Evolutionary conservation across 2,888 invertebrate genomes (phyloP), one percentile per base, ranked within the genome.

Genomic region (Bellardia bayeri): DNA sequence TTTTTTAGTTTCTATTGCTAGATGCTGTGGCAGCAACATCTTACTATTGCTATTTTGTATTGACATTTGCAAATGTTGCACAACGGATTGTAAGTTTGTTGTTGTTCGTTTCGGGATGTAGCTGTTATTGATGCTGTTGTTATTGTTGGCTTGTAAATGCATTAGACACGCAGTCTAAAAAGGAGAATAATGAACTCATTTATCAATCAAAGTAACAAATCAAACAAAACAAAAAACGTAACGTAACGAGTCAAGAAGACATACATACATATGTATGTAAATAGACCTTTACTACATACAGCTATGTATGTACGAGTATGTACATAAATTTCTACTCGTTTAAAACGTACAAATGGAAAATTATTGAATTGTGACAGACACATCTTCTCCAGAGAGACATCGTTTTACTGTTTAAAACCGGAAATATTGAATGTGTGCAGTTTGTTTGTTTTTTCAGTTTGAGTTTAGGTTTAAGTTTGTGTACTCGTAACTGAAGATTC

Each of bases 81-180:
- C 54, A 76, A 82, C 82, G 81, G 76, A 78, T 78, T 66, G 49
- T 74, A 49, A 42, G 69, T 72, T 49, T 58, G 58, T 81, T 80
- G 51, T 2, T 68, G 37, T 72, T 72, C 61, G 33, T n/a, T 33
- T 56, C 56, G 76, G 63, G 51, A 72, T 82, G 66, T 63, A n/a
- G 49, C 37, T 56, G 64, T 30, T 40, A 64, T 45, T 74, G 86
- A 42, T 69, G 63, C 54, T 71, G 58, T 40, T 58, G 75, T 30
- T 85, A 51, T 80, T 88, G 71, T 76, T 82, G 74, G 54, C 78
- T 71, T 71, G 71, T 74, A 87, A 85, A 82, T 79, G 74, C 84
- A 88, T 88, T 88, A 88, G 86, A 88, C 84, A 88, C 82, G 86
- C 88, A 82, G 85, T 88, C 85, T 82, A 75, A 80, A 88, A 88